Base-by-base conservation (phyloP, 2,888 invertebrate genomes). In the Bellardia bayeri region DNA sequence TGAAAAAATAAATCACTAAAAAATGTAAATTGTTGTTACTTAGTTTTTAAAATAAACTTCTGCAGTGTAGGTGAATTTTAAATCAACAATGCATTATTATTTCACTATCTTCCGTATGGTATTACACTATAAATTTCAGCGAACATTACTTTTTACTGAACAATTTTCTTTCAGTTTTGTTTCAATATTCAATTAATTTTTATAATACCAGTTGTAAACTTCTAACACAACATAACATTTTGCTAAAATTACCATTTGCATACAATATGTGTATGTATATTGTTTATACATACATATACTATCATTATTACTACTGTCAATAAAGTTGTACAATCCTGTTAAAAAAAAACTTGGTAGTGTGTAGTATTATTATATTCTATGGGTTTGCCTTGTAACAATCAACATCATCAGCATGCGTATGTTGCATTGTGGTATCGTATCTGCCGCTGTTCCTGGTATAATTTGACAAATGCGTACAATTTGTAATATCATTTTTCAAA, bases 401-500 rank as follows among this genome's bases (percentile, higher is more conserved):
- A 71, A 64, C 45, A 68, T 75, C 51, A 71, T 68, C 54, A 82
- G 58, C 58, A 71, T 83, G 63, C 63, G 76, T 78, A 64, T 64
- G 64, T 42, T 56, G 33, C 13, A 33, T 23, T 7, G 33, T 74
- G 16, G 3, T 16, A 7, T 30, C 6, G 8, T 8, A 14, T 68
- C 30, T 69, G 56, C 33, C 40, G 37, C 33, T 30, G 61, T 68
- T 71, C 45, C 42, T 45, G 30, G 63, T 76, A 71, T 81, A 87
- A 87, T 93, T 92, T 93, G 93, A 93, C 92, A 93, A 93, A 93
- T 93, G 91, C 90, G 89, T 89, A 90, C 91, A 92, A 93, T 93
- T 93, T 93, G 93, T 93, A 93, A 93, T 92, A 92, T 90, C 91
- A 93, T 93, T 93, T 93, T 92, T 93, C 92, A 92, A 91, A 90